These are phyloP conservation scores for Polylopha cassiicola DNA, from an alignment of 2,888 invertebrate species.

Conservation along the genomic window DNA sequence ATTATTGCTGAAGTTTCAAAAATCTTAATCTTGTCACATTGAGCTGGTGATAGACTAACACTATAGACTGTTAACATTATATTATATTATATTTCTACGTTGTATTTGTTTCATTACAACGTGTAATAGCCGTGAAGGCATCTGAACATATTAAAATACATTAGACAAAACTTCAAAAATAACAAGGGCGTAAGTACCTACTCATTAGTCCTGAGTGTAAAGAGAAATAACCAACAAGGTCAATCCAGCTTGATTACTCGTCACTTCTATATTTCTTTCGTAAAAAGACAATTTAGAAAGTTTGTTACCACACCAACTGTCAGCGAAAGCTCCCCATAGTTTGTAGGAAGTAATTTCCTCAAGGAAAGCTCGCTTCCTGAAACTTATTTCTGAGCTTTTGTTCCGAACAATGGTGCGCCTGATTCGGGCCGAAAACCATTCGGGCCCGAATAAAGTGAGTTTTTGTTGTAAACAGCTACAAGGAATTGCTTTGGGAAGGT, in stretches of 20 bases:
- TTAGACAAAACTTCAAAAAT: too few relatives aligned
- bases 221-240: neutral
- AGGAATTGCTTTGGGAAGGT: constrained; percentile 11
- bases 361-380: constrained; percentile 55
- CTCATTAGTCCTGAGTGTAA: too few relatives aligned
- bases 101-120: too few relatives aligned
- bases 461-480: constrained; percentile 14
- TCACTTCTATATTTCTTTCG: constrained; percentile 11
- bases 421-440: constrained; percentile 50
- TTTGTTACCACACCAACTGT: constrained; percentile 3
- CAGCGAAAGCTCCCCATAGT: constrained; percentile 24
- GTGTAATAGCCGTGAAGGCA: too few relatives aligned
- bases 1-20: too few relatives aligned
- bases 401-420: constrained; percentile 60
- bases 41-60: too few relatives aligned
- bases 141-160: too few relatives aligned
- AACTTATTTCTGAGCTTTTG: constrained; percentile 63
- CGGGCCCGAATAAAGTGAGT: constrained; percentile 19
- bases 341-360: constrained; percentile 57
- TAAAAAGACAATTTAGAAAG: constrained; percentile 2
- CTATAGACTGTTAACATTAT: too few relatives aligned
- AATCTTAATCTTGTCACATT: too few relatives aligned
- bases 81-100: too few relatives aligned
- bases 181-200: too few relatives aligned
- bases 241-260: constrained; percentile 11